Percentiles rank a stretch among this genome's conserved stretches.
These are phyloP conservation scores for Drosophila arawakana DNA, from an alignment of 1,140 invertebrate species.

Conservation along the genomic window DNA sequence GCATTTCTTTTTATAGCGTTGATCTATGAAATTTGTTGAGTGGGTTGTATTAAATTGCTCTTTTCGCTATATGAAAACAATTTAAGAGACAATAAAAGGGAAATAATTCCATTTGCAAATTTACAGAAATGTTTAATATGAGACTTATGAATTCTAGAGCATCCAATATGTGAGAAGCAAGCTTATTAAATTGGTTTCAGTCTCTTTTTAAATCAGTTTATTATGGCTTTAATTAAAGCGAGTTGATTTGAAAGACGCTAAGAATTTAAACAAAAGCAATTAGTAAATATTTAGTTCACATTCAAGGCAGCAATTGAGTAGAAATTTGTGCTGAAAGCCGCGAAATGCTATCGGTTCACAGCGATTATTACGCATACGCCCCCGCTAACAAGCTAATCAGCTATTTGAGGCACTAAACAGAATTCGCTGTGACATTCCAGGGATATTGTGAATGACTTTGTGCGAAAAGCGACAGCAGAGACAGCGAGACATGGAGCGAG, in stretches of 20 bases:
- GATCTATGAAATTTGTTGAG: constrained; percentile 4
- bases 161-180: not conserved
- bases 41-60: constrained; percentile 1
- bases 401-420: constrained; percentile 19
- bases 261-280: not conserved
- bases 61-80: not conserved
- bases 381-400: not conserved
- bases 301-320: too few relatives aligned
- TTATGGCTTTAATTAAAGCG: not conserved
- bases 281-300: not conserved
- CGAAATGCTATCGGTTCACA: not conserved
- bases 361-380: constrained; percentile 11
- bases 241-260: not conserved
- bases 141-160: not conserved
- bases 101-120: too few relatives aligned
- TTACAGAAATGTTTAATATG: too few relatives aligned
- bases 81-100: too few relatives aligned
- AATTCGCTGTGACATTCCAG: constrained; percentile 26
- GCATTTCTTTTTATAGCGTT: not conserved
- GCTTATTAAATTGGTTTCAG: not conserved
- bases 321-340: not conserved
- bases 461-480: not conserved
- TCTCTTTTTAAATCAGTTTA: constrained; percentile 3
- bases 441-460: constrained; percentile 4
- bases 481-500: not conserved